phyloP scores from a whole-genome alignment of 2,113 vertebrate genomes.

The Malurus alboscapulatus region DNA sequence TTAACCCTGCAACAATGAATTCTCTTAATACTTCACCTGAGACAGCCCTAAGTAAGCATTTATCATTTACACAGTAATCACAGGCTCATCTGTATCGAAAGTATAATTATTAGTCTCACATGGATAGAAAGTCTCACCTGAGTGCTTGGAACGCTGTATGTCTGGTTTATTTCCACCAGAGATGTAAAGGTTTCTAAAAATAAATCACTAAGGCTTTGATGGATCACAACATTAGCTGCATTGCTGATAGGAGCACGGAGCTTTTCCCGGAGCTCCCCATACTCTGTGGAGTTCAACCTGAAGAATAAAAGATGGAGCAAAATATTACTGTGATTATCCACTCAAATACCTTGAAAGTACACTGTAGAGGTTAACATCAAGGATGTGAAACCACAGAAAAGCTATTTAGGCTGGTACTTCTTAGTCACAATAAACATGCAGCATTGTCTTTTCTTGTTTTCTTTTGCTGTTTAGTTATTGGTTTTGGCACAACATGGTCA shows the following conservation, averaged over 20 bases:
- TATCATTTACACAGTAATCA: neutral
- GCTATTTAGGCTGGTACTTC: neutral
- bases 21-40: neutral
- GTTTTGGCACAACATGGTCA: neutral
- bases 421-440: neutral
- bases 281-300: conserved; percentile 90
- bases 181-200: conserved; percentile 92
- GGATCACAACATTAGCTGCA: conserved; percentile 89
- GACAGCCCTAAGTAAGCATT: neutral
- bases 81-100: neutral
- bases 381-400: neutral
- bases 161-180: conserved; percentile 86
- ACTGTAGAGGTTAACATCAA: neutral
- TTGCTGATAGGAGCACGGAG: conserved; percentile 86
- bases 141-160: conserved; percentile 77
- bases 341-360: neutral
- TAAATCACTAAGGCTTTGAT: conserved; percentile 88
- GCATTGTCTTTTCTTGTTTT: neutral
- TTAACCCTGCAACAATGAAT: neutral
- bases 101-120: neutral
- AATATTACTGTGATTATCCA: neutral
- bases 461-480: neutral
- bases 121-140: conserved; percentile 76
- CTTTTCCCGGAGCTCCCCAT: conserved; percentile 87
- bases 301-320: neutral